A percentile compares a stretch with the other conserved stretches of the same genome.
Conservation (phyloP, 2,113 vertebrate species). For the Potamarius usumacintae region DNA sequence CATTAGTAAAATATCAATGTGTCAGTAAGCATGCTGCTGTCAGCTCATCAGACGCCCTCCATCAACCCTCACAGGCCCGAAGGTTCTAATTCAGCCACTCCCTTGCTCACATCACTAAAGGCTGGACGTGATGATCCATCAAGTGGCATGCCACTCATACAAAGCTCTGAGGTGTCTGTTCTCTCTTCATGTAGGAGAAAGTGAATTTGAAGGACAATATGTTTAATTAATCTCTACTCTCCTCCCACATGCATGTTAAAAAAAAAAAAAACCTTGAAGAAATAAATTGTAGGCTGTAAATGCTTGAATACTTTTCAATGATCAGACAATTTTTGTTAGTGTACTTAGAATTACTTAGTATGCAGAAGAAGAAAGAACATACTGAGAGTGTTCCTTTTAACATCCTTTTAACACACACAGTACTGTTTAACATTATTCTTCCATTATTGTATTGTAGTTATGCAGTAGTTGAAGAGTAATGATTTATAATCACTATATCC, state of each 20-base stretch:
- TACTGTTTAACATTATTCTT: background rate
- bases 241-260: background rate
- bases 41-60: conserved; percentile 51
- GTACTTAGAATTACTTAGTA: background rate
- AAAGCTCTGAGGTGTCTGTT: conserved; percentile 21
- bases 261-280: background rate
- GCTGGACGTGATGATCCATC: conserved; percentile 27
- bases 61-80: conserved; percentile 57
- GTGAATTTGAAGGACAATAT: conserved; percentile 34
- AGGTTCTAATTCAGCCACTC: conserved; percentile 56
- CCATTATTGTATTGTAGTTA: background rate
- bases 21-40: conserved; percentile 57
- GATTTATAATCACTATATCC: background rate
- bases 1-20: conserved; percentile 63
- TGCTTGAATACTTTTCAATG: background rate
- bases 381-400: background rate
- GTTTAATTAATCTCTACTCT: conserved; percentile 5
- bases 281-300: background rate
- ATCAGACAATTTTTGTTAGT: background rate
- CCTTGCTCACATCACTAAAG: conserved; percentile 23
- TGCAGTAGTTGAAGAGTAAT: background rate
- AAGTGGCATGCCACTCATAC: conserved; percentile 22
- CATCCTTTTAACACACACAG: background rate
- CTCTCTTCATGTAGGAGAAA: background rate
- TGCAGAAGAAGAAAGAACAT: background rate